phyloP scores from a whole-genome alignment of 2,113 vertebrate species.

The Butastur rufipennis region DNA sequence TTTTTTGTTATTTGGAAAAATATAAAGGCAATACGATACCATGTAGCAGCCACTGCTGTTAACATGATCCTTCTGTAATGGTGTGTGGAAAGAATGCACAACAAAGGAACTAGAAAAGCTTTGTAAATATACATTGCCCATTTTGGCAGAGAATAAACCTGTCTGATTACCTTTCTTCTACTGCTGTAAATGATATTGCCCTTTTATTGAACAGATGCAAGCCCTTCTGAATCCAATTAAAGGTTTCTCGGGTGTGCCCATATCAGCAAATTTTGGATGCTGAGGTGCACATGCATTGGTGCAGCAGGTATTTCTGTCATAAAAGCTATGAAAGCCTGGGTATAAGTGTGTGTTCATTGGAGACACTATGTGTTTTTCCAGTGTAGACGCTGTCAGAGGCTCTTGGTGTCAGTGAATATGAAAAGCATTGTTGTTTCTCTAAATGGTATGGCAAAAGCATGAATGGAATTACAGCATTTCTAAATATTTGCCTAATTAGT shows the following conservation, averaged over 20 bases:
- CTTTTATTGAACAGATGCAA: not conserved
- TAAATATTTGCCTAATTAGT: constrained; percentile 59
- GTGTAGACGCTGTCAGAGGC: not conserved
- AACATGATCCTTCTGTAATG: constrained; percentile 14
- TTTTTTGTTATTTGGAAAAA: not conserved
- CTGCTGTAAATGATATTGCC: not conserved
- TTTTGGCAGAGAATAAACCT: constrained; percentile 3
- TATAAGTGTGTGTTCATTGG: not conserved
- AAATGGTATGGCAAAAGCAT: constrained; percentile 12
- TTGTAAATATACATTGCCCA: constrained; percentile 3
- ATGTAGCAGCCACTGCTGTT: not conserved
- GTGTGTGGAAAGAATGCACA: not conserved
- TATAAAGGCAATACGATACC: not conserved
- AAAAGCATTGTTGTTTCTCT: constrained; percentile 26
- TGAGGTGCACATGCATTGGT: not conserved
- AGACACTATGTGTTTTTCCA: not conserved
- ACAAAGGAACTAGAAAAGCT: not conserved
- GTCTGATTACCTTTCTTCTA: not conserved
- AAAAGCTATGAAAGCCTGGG: not conserved
- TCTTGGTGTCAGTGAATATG: not conserved
- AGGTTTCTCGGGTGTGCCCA: not conserved
- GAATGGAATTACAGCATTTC: constrained; percentile 22
- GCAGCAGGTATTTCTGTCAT: not conserved
- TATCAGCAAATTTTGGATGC: not conserved
- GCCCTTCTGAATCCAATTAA: not conserved